These are phyloP conservation scores for Bombus waltoni DNA, from an alignment of 1,140 invertebrate genomes.

Conservation along the genomic window DNA sequence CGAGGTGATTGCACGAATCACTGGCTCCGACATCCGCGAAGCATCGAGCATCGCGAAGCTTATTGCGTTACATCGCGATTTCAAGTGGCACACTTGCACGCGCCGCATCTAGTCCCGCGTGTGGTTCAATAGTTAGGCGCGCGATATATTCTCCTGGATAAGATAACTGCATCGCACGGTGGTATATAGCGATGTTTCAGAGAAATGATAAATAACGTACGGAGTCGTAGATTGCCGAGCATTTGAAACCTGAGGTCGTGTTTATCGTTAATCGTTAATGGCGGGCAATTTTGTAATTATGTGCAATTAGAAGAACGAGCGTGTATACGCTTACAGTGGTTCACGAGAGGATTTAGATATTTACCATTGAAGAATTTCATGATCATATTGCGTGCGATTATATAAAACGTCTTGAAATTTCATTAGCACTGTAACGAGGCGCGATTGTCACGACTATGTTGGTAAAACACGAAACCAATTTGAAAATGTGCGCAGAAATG, in stretches of 20 bases:
- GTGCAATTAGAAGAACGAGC: background rate
- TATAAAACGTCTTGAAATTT: no score
- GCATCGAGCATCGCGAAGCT: background rate
- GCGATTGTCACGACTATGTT: no score
- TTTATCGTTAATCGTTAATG: background rate
- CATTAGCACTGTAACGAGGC: no score
- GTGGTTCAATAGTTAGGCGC: background rate
- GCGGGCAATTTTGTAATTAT: background rate
- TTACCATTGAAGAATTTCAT: no score
- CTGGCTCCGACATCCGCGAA: background rate
- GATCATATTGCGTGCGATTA: no score
- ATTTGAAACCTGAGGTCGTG: background rate
- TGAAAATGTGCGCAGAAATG: no score
- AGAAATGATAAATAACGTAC: background rate
- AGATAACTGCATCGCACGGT: constrained; percentile 2
- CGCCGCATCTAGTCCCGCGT: background rate
- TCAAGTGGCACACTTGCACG: background rate
- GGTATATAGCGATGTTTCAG: background rate
- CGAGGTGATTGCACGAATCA: constrained; percentile 3
- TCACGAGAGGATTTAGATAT: no score
- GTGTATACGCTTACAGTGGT: no score
- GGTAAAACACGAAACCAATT: no score
- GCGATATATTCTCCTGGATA: constrained; percentile 13
- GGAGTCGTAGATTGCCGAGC: background rate
- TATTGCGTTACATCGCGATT: background rate